These are phyloP conservation scores for Cryptotis parvus DNA, from an alignment of 2,113 vertebrate genomes.

Conservation along the genomic window DNA sequence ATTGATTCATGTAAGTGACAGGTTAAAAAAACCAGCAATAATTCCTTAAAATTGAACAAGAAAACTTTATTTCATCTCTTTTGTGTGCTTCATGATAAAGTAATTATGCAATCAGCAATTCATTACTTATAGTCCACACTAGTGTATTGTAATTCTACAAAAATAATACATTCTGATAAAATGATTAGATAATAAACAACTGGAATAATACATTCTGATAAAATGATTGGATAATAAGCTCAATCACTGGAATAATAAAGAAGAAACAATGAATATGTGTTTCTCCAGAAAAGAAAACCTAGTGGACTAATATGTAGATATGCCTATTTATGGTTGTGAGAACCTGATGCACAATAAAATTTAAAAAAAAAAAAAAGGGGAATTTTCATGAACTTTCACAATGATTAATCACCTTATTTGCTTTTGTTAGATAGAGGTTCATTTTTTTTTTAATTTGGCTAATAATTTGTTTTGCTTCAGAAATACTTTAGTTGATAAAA, in stretches of 20 bases:
- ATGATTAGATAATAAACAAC: constrained; percentile 65
- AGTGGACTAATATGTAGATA: constrained; percentile 63
- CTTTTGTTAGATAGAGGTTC: background rate
- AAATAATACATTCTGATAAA: constrained; percentile 70
- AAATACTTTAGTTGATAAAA: background rate
- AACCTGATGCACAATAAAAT: background rate
- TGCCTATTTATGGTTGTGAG: background rate
- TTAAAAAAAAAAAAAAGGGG: background rate
- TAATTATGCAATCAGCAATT: constrained; percentile 72
- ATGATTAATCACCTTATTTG: background rate
- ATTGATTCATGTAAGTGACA: constrained; percentile 52
- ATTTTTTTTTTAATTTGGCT: background rate
- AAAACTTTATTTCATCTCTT: constrained; percentile 53
- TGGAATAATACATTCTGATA: constrained; percentile 60
- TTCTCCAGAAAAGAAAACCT: constrained; percentile 13
- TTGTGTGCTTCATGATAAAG: constrained; percentile 47
- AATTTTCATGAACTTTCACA: background rate
- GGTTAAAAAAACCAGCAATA: constrained; percentile 39
- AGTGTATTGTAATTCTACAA: constrained; percentile 57
- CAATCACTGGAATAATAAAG: constrained; percentile 52
- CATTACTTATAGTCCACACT: constrained; percentile 63
- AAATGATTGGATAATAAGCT: constrained; percentile 69
- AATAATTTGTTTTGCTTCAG: background rate
- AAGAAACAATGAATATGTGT: constrained; percentile 44
- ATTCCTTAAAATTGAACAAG: constrained; percentile 27